Percentiles rank a stretch among this genome's conserved stretches.
phyloP scores from a whole-genome alignment of 1,140 invertebrate species.

The Drosophila tani region DNA sequence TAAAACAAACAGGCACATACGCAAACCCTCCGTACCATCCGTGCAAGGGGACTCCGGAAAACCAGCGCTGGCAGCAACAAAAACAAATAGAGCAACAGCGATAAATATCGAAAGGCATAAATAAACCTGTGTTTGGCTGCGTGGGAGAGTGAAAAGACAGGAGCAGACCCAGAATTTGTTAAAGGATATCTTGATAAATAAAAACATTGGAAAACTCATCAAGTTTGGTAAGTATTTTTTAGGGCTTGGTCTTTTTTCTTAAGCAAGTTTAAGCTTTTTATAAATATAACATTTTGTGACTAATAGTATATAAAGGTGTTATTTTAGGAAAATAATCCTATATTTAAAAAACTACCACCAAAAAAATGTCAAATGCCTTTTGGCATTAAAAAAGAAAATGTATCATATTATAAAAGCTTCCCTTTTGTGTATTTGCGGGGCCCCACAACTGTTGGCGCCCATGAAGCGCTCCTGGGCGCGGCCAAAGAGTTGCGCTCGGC shows the following conservation, averaged over 20 bases:
- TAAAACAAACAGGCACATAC: conserved; percentile 47
- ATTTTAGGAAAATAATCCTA: too few relatives aligned
- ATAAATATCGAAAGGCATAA: conserved; percentile 78
- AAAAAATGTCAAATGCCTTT: too few relatives aligned
- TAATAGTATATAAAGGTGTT: too few relatives aligned
- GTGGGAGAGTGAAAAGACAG: conserved; percentile 26
- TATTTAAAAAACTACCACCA: too few relatives aligned
- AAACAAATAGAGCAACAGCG: conserved; percentile 59
- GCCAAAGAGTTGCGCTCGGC: conserved; percentile 53
- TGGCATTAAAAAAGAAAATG: too few relatives aligned
- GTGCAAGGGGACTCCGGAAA: conserved; percentile 13
- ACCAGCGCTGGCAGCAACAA: conserved; percentile 51
- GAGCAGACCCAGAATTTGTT: conserved; percentile 4
- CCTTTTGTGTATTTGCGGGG: neutral
- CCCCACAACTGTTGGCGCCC: neutral
- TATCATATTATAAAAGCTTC: neutral
- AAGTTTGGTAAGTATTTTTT: too few relatives aligned
- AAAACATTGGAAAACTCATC: too few relatives aligned
- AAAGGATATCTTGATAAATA: neutral
- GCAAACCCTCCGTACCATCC: conserved; percentile 1
- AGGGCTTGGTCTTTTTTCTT: too few relatives aligned
- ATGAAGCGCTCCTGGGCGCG: conserved; percentile 7
- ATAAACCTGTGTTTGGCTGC: conserved; percentile 57
- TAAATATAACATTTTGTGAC: too few relatives aligned
- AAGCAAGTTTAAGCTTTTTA: too few relatives aligned